These are phyloP conservation scores for Oscheius sp. DNA, from an alignment of 1,140 invertebrate genomes.

Conservation along the genomic window DNA sequence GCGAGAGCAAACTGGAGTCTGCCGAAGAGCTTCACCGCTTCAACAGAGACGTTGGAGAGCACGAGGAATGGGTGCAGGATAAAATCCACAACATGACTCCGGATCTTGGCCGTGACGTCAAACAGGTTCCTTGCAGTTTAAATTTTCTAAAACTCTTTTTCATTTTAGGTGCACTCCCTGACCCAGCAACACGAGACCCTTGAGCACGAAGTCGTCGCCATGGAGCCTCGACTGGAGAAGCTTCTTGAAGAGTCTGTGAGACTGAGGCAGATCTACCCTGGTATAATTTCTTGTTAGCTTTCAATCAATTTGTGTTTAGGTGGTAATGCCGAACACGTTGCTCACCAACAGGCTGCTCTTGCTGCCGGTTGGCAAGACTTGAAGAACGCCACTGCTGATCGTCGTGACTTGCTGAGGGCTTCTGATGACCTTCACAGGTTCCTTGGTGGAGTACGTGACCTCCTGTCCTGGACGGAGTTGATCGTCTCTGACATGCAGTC, in stretches of 20 bases:
- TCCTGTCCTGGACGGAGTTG: constrained; percentile 81
- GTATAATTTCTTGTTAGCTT: no score
- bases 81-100: constrained; percentile 79
- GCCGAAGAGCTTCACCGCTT: constrained; percentile 94
- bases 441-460: constrained; percentile 69
- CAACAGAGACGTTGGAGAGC: constrained; percentile 90
- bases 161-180: constrained; percentile 74
- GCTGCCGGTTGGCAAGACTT: constrained; percentile 81
- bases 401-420: constrained; percentile 78
- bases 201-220: constrained; percentile 87
- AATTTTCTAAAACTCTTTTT: no score
- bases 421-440: constrained; percentile 80
- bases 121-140: no score
- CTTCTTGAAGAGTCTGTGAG: constrained; percentile 85
- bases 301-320: no score
- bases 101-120: constrained; percentile 80
- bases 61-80: constrained; percentile 81
- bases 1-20: constrained; percentile 80
- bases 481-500: constrained; percentile 76
- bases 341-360: constrained; percentile 78
- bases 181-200: constrained; percentile 85
- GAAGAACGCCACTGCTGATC: constrained; percentile 75
- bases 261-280: constrained; percentile 83
- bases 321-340: constrained; percentile 83
- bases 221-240: constrained; percentile 86